phyloP scores from a whole-genome alignment of 2,113 vertebrate species.

The Embiotoca jacksoni region DNA sequence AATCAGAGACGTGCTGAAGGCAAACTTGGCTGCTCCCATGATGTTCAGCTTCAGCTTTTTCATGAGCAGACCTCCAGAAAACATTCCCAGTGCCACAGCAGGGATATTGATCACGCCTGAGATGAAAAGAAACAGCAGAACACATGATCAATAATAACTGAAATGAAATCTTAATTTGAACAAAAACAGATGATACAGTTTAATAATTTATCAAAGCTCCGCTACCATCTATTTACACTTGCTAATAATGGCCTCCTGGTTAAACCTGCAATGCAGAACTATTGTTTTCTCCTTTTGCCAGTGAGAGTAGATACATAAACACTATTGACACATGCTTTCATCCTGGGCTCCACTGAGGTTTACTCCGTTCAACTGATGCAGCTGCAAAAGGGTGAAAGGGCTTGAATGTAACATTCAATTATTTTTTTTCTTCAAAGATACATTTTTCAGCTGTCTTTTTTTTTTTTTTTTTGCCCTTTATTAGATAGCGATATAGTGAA shows the following conservation, averaged over 20 bases:
- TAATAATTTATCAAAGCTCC: not conserved
- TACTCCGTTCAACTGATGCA: not conserved
- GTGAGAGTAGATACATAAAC: no score
- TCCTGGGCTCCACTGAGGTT: not conserved
- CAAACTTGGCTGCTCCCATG: constrained; percentile 88
- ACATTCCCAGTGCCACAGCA: constrained; percentile 90
- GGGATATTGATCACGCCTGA: constrained; percentile 93
- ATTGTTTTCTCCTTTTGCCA: no score
- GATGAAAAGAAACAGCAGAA: constrained; percentile 2
- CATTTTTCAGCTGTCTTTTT: no score
- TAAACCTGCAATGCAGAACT: no score
- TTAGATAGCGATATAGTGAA: no score
- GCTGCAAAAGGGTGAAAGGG: no score
- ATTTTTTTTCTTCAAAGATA: no score
- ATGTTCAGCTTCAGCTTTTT: constrained; percentile 92
- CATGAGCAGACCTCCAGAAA: constrained; percentile 93
- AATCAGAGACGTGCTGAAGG: constrained; percentile 82
- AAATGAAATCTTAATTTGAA: not conserved
- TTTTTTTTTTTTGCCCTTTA: no score
- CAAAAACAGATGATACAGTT: not conserved
- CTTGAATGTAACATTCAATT: no score
- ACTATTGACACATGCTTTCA: no score
- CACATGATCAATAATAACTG: not conserved
- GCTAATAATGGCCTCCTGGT: not conserved
- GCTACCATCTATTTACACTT: not conserved